Evolutionary conservation across 2,888 invertebrate species (phyloP).

Genomic region (Drosophila peninsularis): DNA sequence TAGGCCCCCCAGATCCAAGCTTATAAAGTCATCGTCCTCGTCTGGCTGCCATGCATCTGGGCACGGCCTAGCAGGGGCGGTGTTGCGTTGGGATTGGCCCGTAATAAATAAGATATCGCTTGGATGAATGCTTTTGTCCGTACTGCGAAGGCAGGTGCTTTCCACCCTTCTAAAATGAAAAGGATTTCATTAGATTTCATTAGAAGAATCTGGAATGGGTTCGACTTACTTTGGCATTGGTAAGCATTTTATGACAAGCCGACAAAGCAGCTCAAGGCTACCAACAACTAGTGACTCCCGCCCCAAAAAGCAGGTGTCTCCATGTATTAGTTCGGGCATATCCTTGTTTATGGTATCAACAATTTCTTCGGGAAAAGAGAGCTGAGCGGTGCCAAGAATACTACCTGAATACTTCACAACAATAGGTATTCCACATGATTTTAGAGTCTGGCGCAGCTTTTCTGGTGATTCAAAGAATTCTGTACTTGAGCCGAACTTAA

Average conservation of each 20-base stretch:
- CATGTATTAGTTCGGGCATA: constrained; percentile 53
- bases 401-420: constrained; percentile 45
- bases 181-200: background rate
- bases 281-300: constrained; percentile 48
- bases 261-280: constrained; percentile 55
- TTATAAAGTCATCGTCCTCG: constrained; percentile 49
- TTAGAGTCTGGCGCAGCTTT: constrained; percentile 50
- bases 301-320: constrained; percentile 49
- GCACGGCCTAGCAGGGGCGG: constrained; percentile 40
- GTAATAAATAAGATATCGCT: constrained; percentile 74
- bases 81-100: constrained; percentile 48
- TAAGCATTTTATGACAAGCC: constrained; percentile 62
- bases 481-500: constrained; percentile 61
- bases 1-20: constrained; percentile 69
- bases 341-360: constrained; percentile 47
- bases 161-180: background rate
- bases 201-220: no score
- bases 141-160: constrained; percentile 20
- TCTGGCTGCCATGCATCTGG: constrained; percentile 21
- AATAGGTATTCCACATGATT: constrained; percentile 64
- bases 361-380: constrained; percentile 66
- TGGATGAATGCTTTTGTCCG: constrained; percentile 66
- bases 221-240: constrained; percentile 16
- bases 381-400: constrained; percentile 59
- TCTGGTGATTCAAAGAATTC: constrained; percentile 62